These are phyloP conservation scores for Saxidomus purpurata DNA, from an alignment of 1,140 invertebrate species.

Conservation along the genomic window DNA sequence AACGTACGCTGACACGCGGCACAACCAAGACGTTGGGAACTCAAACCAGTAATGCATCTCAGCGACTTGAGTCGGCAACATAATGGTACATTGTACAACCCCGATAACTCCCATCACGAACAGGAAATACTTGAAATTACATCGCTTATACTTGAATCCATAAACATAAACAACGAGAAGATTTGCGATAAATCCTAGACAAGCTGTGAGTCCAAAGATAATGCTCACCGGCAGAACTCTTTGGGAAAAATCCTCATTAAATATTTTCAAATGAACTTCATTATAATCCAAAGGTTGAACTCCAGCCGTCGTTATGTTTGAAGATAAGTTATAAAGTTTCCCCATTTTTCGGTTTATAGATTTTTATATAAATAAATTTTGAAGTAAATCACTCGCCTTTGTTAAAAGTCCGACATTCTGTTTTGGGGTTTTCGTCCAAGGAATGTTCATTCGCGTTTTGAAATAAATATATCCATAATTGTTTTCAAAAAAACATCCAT, in stretches of 20 bases:
- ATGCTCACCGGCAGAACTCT: constrained; percentile 58
- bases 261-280: constrained; percentile 11
- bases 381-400: neutral
- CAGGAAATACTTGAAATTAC: constrained; percentile 65
- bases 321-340: neutral
- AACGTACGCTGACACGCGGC: constrained; percentile 52
- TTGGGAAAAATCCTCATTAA: constrained; percentile 24
- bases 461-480: too few relatives aligned
- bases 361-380: neutral
- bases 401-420: neutral
- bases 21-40: constrained; percentile 62
- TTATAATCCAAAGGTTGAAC: neutral
- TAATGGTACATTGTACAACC: constrained; percentile 52
- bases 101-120: constrained; percentile 56
- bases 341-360: too few relatives aligned
- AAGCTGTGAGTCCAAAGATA: constrained; percentile 56
- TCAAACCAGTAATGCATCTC: constrained; percentile 66
- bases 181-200: constrained; percentile 49
- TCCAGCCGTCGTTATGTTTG: neutral
- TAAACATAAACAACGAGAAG: constrained; percentile 55
- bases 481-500: too few relatives aligned
- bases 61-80: constrained; percentile 60
- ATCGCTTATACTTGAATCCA: constrained; percentile 57
- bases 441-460: neutral
- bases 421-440: neutral